phyloP scores from a whole-genome alignment of 37 sponge, comb jelly and placozoan species.

The Lycopodina hypogea region DNA sequence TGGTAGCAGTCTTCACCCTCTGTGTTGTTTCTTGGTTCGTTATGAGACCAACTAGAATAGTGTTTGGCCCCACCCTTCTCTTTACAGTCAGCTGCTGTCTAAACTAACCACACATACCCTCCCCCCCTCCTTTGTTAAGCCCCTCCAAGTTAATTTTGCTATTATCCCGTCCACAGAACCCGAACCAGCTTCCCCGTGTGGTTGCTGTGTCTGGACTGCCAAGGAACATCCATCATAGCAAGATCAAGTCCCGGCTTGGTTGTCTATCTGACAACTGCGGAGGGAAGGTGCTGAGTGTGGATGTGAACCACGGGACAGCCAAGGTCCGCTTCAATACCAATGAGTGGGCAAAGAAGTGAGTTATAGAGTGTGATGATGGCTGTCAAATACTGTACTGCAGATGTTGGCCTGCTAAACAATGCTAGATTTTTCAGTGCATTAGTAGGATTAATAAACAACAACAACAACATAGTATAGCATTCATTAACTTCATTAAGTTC shows the following conservation, averaged over 20 bases:
- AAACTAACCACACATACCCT: too few species aligned
- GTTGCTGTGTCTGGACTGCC: slow-evolving; percentile 44
- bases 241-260: slow-evolving; percentile 44
- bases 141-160: too few species aligned
- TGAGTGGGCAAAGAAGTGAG: slow-evolving; percentile 71
- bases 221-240: not conserved
- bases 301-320: slow-evolving; percentile 36
- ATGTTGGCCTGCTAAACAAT: too few species aligned
- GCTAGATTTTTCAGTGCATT: too few species aligned
- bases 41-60: too few species aligned
- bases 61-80: too few species aligned
- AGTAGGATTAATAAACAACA: too few species aligned
- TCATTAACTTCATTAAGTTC: not conserved
- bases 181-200: not conserved
- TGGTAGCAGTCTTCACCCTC: too few species aligned
- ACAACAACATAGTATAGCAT: too few species aligned
- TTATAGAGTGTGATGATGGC: not conserved
- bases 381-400: not conserved
- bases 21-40: too few species aligned
- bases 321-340: slow-evolving; percentile 52
- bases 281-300: slow-evolving; percentile 62
- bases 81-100: too few species aligned
- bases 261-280: slow-evolving; percentile 82
- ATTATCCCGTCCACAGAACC: not conserved
- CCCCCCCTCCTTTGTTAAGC: too few species aligned